phyloP scores from a whole-genome alignment of 2,888 invertebrate species.

The Tridacna crocea region DNA sequence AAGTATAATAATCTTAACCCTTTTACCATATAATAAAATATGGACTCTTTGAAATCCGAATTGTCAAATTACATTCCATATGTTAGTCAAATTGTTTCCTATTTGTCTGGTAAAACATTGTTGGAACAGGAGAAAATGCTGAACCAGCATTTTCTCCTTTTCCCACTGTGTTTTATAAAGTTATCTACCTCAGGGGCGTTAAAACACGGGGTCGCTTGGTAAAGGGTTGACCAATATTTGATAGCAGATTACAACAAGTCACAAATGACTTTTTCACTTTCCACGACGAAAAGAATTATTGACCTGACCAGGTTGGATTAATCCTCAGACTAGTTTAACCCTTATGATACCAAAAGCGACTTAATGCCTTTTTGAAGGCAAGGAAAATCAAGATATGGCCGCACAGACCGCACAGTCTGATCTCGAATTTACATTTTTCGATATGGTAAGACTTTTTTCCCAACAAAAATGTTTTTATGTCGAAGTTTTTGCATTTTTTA shows the following conservation, averaged over 20 bases:
- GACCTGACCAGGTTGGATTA: slow-evolving; percentile 21
- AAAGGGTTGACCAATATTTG: slow-evolving; percentile 50
- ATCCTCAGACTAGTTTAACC: neutral
- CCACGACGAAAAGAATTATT: slow-evolving; percentile 22
- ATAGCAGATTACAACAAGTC: slow-evolving; percentile 57
- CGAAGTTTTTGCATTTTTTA: too few species aligned
- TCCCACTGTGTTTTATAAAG: neutral
- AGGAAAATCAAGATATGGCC: too few species aligned
- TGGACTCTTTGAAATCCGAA: neutral
- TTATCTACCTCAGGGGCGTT: neutral
- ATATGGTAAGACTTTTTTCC: too few species aligned
- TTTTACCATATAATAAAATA: neutral
- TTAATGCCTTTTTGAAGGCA: too few species aligned
- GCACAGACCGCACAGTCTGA: too few species aligned
- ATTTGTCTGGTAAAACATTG: neutral
- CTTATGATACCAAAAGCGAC: too few species aligned
- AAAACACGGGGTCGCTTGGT: neutral
- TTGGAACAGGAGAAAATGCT: neutral
- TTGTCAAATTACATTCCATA: neutral
- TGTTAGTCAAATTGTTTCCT: neutral
- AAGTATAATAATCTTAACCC: slow-evolving; percentile 35
- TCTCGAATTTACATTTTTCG: too few species aligned
- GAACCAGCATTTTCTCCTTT: neutral
- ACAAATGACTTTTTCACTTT: slow-evolving; percentile 59
- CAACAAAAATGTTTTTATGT: too few species aligned